Conservation (phyloP, 2,113 vertebrate genomes). For the Aphyosemion australe region DNA sequence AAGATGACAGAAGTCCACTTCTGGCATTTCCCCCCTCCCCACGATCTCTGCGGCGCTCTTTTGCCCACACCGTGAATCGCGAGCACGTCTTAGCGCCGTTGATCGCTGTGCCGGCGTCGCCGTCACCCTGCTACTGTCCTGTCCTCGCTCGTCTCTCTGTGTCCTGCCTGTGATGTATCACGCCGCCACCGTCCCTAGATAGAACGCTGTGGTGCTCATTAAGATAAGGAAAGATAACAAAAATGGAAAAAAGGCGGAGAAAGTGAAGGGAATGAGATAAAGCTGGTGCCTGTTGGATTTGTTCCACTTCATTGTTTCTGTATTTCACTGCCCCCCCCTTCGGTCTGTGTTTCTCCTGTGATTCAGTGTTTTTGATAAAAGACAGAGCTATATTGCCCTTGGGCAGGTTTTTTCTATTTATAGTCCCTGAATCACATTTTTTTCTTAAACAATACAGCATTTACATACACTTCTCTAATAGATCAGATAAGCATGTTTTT, state of each 20-base stretch:
- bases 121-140: constrained; percentile 59
- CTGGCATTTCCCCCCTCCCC: constrained; percentile 12
- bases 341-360: constrained; percentile 34
- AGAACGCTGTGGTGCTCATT: constrained; percentile 77
- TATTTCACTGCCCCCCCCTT: constrained; percentile 38
- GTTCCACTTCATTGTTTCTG: constrained; percentile 80
- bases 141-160: constrained; percentile 50
- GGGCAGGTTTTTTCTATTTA: constrained; percentile 58
- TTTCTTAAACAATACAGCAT: constrained; percentile 1
- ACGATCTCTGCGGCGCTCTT: constrained; percentile 37
- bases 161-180: constrained; percentile 73
- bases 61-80: constrained; percentile 44
- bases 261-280: constrained; percentile 72
- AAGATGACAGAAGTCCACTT: constrained; percentile 3
- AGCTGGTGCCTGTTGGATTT: constrained; percentile 75
- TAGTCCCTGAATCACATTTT: constrained; percentile 18
- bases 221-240: constrained; percentile 79
- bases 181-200: constrained; percentile 64
- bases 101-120: constrained; percentile 57
- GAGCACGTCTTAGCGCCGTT: constrained; percentile 50
- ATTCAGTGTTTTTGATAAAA: constrained; percentile 58
- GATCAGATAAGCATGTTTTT: background rate
- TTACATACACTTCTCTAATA: constrained; percentile 1
- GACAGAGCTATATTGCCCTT: constrained; percentile 55
- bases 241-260: constrained; percentile 67